phyloP scores from a whole-genome alignment of 2,113 vertebrate genomes.

The Cyphomyrus discorhynchus region DNA sequence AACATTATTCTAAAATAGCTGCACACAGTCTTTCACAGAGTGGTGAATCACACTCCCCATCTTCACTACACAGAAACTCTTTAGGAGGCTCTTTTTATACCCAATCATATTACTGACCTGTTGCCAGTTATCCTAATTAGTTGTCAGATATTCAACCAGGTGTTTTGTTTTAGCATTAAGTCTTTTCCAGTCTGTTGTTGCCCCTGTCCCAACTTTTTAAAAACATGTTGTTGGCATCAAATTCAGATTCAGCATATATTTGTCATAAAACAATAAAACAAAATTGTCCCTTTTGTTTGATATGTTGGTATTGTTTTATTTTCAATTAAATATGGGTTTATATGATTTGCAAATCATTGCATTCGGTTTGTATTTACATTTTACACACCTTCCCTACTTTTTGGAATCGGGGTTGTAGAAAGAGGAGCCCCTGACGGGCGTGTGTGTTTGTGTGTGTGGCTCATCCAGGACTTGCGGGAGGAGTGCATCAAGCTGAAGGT shows the following conservation, averaged over 20 bases:
- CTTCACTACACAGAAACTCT: no score
- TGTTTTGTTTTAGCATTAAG: not conserved
- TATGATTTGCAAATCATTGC: not conserved
- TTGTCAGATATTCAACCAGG: not conserved
- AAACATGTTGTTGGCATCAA: not conserved
- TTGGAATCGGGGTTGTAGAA: not conserved
- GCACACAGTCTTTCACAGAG: not conserved
- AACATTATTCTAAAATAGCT: not conserved
- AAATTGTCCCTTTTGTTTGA: not conserved
- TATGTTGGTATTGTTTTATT: not conserved
- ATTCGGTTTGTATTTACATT: not conserved
- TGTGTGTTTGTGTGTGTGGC: not conserved
- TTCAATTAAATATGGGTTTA: not conserved
- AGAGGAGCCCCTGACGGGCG: not conserved
- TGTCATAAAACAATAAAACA: not conserved
- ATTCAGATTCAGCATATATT: not conserved
- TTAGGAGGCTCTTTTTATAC: no score
- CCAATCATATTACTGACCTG: no score
- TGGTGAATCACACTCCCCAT: not conserved
- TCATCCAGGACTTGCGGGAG: constrained; percentile 80
- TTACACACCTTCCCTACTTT: not conserved
- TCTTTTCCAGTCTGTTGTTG: not conserved
- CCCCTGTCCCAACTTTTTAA: not conserved
- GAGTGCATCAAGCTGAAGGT: constrained; percentile 96
- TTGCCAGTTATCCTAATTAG: not conserved